phyloP scores from a whole-genome alignment of 1,140 invertebrate genomes.

The Dolichoris vasculosae region DNA sequence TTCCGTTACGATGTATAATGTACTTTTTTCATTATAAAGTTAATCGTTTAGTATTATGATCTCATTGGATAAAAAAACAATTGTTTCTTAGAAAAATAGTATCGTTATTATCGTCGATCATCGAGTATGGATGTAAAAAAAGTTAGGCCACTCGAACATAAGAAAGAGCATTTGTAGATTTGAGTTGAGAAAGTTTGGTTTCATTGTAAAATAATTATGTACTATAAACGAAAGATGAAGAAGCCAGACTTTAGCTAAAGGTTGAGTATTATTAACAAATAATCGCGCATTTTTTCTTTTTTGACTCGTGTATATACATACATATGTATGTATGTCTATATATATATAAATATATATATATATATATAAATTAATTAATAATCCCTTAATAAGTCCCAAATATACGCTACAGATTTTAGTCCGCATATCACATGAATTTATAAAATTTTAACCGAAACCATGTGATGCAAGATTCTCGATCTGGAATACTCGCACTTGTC shows the following conservation, averaged over 20 bases:
- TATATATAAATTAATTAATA: background rate
- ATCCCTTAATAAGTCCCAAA: background rate
- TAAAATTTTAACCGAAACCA: background rate
- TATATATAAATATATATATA: background rate
- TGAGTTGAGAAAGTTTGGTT: slow-evolving; percentile 45
- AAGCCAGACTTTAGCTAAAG: slow-evolving; percentile 40
- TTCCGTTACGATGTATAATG: slow-evolving; percentile 42
- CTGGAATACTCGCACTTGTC: background rate
- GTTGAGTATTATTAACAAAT: slow-evolving; percentile 53
- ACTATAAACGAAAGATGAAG: slow-evolving; percentile 33
- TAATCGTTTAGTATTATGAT: slow-evolving; percentile 65
- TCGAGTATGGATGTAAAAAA: slow-evolving; percentile 59
- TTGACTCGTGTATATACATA: background rate
- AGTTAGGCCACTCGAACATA: slow-evolving; percentile 53
- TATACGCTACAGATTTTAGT: background rate
- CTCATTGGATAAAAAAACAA: slow-evolving; percentile 60
- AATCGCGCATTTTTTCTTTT: slow-evolving; percentile 46
- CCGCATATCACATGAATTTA: background rate
- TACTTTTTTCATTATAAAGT: slow-evolving; percentile 53
- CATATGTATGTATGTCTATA: background rate
- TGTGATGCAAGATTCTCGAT: background rate
- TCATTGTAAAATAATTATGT: slow-evolving; percentile 49
- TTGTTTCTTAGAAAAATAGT: slow-evolving; percentile 58
- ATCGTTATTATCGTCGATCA: slow-evolving; percentile 54
- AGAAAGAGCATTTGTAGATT: slow-evolving; percentile 42